A percentile compares a stretch with the other conserved stretches of the same genome.
Evolutionary conservation across 2,113 vertebrate species (phyloP).

Genomic region (Pachyramphus minor): DNA sequence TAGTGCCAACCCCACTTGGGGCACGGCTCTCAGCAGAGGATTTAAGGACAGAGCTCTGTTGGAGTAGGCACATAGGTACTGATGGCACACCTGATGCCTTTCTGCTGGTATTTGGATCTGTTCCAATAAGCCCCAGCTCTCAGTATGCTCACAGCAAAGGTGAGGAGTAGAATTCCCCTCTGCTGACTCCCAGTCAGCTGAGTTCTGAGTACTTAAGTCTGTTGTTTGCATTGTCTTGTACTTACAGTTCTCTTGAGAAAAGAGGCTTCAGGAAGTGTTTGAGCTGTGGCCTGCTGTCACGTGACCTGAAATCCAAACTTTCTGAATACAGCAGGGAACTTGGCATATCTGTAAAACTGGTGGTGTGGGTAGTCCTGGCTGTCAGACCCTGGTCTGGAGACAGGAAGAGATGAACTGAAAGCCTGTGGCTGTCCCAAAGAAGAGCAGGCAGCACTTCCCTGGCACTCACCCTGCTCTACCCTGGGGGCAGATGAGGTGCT

Average conservation of each 20-base stretch:
- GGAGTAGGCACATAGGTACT: neutral
- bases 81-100: neutral
- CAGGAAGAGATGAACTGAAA: neutral
- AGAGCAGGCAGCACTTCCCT: neutral
- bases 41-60: neutral
- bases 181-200: neutral
- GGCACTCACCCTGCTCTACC: neutral
- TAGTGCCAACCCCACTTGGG: neutral
- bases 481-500: fast-evolving
- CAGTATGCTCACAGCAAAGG: neutral
- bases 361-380: fast-evolving
- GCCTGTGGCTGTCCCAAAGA: neutral
- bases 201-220: too few species aligned
- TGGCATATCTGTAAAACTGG: neutral
- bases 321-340: neutral
- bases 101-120: neutral
- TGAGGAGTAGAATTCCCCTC: neutral
- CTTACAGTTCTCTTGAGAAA: conserved; percentile 34
- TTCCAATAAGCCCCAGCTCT: neutral
- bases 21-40: neutral
- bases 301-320: neutral
- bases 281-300: neutral
- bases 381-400: neutral
- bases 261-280: neutral
- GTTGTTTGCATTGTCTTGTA: neutral